phyloP scores from a whole-genome alignment of 1,140 invertebrate species.

The Euwallacea fornicatus region DNA sequence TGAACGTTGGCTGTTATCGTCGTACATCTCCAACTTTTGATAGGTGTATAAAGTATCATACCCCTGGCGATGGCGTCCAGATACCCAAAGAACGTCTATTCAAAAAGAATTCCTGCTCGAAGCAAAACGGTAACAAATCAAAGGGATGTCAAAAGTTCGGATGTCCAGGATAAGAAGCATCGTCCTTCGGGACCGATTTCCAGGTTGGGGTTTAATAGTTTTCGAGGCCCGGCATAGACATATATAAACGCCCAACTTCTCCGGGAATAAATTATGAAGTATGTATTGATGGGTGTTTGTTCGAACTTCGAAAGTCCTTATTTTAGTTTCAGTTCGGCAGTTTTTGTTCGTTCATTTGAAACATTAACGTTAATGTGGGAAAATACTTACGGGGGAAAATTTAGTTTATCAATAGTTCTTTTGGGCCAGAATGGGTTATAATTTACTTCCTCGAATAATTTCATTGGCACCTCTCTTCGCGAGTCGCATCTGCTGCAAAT shows the following conservation, averaged over 20 bases:
- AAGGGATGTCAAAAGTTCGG: conserved; percentile 20
- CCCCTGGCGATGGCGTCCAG: conserved; percentile 1
- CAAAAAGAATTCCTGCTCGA: conserved; percentile 10
- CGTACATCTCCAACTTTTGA: conserved; percentile 22
- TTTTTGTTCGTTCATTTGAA: background rate
- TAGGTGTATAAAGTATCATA: conserved; percentile 17
- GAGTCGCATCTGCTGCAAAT: no score
- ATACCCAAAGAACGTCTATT: conserved; percentile 13
- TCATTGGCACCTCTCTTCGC: no score
- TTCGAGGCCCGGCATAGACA: conserved; percentile 17
- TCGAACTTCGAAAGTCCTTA: background rate
- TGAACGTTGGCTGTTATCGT: conserved; percentile 10
- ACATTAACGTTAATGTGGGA: no score
- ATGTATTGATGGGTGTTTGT: conserved; percentile 15
- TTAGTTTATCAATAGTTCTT: no score
- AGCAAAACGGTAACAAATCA: conserved; percentile 19
- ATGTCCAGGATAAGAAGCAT: conserved; percentile 13
- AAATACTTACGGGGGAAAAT: no score
- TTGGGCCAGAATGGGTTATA: no score
- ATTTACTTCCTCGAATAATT: no score
- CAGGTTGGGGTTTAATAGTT: conserved; percentile 23
- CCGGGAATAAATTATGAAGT: conserved; percentile 12
- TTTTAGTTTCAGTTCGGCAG: background rate
- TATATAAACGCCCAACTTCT: conserved; percentile 8
- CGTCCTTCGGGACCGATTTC: conserved; percentile 19